Conservation (phyloP, 2,888 invertebrate species). For the Catocala nupta region DNA sequence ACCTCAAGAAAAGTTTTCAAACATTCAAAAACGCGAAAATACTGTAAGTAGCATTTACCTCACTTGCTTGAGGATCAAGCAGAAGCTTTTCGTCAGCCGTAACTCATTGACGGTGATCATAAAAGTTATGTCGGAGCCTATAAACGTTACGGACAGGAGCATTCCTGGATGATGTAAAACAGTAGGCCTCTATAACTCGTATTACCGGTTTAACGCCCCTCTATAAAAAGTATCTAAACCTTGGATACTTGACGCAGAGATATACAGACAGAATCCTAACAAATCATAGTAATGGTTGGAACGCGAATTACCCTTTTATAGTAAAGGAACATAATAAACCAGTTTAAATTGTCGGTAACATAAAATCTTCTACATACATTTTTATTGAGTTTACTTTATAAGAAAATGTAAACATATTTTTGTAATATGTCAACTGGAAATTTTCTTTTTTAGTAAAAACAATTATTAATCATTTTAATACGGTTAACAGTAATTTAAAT, state of each 20-base stretch:
- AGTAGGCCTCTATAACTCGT: slow-evolving; percentile 21
- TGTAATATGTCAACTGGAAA: too few species aligned
- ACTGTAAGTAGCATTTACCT: neutral
- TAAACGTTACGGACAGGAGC: slow-evolving; percentile 37
- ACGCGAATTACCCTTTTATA: slow-evolving; percentile 1
- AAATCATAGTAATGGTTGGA: slow-evolving; percentile 1
- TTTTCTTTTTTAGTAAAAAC: too few species aligned
- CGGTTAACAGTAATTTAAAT: too few species aligned
- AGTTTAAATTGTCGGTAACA: neutral
- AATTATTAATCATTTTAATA: too few species aligned
- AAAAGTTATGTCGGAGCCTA: slow-evolving; percentile 43
- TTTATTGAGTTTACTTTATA: too few species aligned
- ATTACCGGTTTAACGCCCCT: slow-evolving; percentile 24
- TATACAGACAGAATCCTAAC: slow-evolving; percentile 4
- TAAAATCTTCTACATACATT: neutral
- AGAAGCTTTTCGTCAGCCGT: slow-evolving; percentile 20
- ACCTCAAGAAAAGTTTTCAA: neutral
- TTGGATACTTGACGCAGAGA: slow-evolving; percentile 6
- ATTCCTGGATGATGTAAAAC: slow-evolving; percentile 26
- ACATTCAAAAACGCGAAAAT: neutral
- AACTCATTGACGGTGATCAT: slow-evolving; percentile 34
- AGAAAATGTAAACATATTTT: too few species aligned
- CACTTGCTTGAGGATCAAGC: slow-evolving; percentile 4
- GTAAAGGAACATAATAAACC: slow-evolving; percentile 2
- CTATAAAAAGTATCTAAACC: slow-evolving; percentile 30